phyloP scores from a whole-genome alignment of 1,140 invertebrate species.

The Trypoxylus dichotomus region DNA sequence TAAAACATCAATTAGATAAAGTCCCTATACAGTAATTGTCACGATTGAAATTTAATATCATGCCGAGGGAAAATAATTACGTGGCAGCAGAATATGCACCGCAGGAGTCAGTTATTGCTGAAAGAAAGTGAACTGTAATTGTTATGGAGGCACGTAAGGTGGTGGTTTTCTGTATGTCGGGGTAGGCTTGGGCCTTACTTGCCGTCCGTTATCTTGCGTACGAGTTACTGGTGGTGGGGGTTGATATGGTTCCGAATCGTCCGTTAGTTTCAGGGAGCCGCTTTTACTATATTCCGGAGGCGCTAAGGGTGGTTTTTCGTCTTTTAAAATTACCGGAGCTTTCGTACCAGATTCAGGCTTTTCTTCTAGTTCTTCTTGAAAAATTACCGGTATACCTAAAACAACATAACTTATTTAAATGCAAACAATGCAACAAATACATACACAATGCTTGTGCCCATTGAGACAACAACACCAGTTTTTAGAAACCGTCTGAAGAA shows the following conservation, averaged over 20 bases:
- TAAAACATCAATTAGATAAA: not conserved
- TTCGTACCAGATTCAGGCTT: constrained; percentile 80
- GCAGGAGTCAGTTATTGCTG: constrained; percentile 41
- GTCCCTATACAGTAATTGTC: constrained; percentile 17
- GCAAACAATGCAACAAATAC: not conserved
- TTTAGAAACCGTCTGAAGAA: no score
- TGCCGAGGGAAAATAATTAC: constrained; percentile 5
- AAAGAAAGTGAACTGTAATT: constrained; percentile 50
- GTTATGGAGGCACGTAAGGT: constrained; percentile 90
- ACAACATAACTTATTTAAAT: not conserved
- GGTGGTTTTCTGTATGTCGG: constrained; percentile 88
- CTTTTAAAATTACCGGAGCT: constrained; percentile 87
- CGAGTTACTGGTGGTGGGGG: constrained; percentile 64
- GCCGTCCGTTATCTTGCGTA: constrained; percentile 59
- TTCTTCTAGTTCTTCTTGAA: constrained; percentile 91
- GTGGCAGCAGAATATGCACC: constrained; percentile 19
- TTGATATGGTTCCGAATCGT: constrained; percentile 63
- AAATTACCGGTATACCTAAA: constrained; percentile 83
- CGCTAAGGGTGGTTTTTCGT: constrained; percentile 87
- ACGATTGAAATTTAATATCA: constrained; percentile 13
- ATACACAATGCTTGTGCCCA: no score
- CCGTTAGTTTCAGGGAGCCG: constrained; percentile 55
- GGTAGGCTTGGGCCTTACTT: constrained; percentile 77
- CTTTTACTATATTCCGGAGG: constrained; percentile 74
- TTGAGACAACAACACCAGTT: no score